A percentile compares a stretch with the other conserved stretches of the same genome.
Evolutionary conservation across 2,797 vertebrate species (phyloP).

Genomic region (Danio albolineatus): DNA sequence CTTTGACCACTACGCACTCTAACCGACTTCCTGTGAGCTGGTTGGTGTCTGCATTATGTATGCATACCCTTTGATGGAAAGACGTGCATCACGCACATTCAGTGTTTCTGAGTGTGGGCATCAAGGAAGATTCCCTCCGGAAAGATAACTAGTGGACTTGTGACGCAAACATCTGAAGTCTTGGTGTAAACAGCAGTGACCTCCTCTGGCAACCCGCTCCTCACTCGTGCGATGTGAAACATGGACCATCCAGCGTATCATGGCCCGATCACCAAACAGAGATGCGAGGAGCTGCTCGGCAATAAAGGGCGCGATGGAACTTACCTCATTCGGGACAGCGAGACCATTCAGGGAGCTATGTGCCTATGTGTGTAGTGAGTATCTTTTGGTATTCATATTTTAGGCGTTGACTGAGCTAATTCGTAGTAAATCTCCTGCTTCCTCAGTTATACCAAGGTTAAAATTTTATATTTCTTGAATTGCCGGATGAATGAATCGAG

Average conservation of each 20-base stretch:
- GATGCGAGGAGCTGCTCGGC: slow-evolving; percentile 71
- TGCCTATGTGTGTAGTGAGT: slow-evolving; percentile 82
- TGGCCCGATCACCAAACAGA: slow-evolving; percentile 65
- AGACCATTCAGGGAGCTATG: slow-evolving; percentile 76
- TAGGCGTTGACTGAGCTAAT: not conserved
- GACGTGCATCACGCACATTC: not conserved
- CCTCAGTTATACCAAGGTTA: not conserved
- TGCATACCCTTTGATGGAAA: not conserved
- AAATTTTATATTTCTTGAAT: not conserved
- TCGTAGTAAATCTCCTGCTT: not conserved
- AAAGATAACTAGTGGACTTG: not conserved
- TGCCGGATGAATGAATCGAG: not conserved
- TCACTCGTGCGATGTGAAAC: slow-evolving; percentile 57
- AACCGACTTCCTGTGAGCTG: slow-evolving; percentile 67
- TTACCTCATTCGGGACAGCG: slow-evolving; percentile 77
- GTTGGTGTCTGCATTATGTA: too few relatives aligned
- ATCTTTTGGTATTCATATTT: not conserved
- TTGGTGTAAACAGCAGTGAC: not conserved
- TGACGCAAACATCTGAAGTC: too few relatives aligned
- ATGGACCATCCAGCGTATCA: slow-evolving; percentile 69
- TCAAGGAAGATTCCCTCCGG: not conserved
- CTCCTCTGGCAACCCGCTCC: not conserved
- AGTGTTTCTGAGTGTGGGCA: slow-evolving; percentile 5
- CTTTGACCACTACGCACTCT: not conserved
- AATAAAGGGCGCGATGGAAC: slow-evolving; percentile 72